A percentile compares a stretch with the other conserved stretches of the same genome.
Evolutionary conservation across 1,140 invertebrate genomes (phyloP).

Genomic region (Dendrolimus punctatus): DNA sequence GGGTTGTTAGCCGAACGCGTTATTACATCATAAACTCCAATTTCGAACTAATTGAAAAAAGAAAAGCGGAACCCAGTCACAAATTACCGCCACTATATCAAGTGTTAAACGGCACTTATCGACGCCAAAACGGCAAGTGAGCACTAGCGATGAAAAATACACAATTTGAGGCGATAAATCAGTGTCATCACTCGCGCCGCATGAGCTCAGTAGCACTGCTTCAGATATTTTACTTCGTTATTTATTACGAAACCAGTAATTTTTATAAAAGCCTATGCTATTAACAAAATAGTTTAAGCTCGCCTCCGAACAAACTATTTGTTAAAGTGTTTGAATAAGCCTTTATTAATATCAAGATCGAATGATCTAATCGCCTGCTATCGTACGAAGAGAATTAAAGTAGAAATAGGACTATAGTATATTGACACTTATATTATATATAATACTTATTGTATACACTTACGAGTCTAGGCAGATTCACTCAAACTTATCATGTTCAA

Average conservation of each 20-base stretch:
- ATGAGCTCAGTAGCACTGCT: conserved; percentile 37
- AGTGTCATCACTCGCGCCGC: conserved; percentile 27
- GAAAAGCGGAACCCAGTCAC: conserved; percentile 54
- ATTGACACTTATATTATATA: too few species aligned
- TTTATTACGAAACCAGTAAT: conserved; percentile 46
- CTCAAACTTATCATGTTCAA: too few species aligned
- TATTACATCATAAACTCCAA: conserved; percentile 47
- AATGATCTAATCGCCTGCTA: too few species aligned
- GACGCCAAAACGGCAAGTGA: conserved; percentile 56
- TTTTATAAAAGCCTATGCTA: conserved; percentile 24
- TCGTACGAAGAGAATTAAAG: too few species aligned
- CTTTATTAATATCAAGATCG: too few species aligned
- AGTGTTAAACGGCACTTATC: conserved; percentile 68
- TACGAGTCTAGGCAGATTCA: too few species aligned
- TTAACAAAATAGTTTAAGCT: too few species aligned
- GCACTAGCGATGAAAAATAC: conserved; percentile 63
- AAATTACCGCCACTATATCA: conserved; percentile 70
- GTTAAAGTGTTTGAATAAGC: background rate
- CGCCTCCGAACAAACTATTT: too few species aligned
- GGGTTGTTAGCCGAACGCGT: conserved; percentile 29
- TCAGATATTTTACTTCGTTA: conserved; percentile 50
- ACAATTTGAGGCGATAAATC: conserved; percentile 68
- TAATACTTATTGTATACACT: too few species aligned
- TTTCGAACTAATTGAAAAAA: conserved; percentile 65
- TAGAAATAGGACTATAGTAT: too few species aligned